Evolutionary conservation across 1,140 invertebrate genomes (phyloP).

Genomic region (Wiebesia pumilae): DNA sequence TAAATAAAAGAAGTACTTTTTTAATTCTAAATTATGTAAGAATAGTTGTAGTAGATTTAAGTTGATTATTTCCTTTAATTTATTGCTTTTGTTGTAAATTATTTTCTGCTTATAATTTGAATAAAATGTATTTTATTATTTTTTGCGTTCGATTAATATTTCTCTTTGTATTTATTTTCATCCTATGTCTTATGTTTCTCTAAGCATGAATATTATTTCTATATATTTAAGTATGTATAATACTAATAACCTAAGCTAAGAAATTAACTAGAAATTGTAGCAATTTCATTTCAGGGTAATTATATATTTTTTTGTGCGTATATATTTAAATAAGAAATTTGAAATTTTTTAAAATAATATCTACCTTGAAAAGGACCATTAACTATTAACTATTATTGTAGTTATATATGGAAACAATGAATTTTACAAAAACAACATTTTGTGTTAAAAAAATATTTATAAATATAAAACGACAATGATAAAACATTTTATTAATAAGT

Average conservation of each 20-base stretch:
- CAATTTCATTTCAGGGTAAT: neutral
- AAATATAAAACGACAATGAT: too few species aligned
- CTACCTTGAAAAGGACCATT: too few species aligned
- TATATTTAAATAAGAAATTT: neutral
- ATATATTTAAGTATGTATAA: conserved; percentile 1
- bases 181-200: conserved; percentile 27
- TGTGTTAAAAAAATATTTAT: too few species aligned
- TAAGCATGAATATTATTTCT: conserved; percentile 19
- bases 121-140: conserved; percentile 36
- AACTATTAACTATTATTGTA: too few species aligned
- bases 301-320: too few species aligned
- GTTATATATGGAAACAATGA: too few species aligned
- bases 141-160: conserved; percentile 29
- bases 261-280: neutral
- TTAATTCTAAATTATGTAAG: neutral
- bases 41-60: conserved; percentile 11
- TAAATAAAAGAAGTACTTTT: neutral
- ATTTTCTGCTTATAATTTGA: conserved; percentile 36
- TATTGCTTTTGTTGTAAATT: conserved; percentile 33
- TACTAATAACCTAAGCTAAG: neutral
- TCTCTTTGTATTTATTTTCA: conserved; percentile 38
- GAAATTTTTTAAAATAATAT: neutral
- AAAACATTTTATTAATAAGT: too few species aligned
- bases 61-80: neutral
- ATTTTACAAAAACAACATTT: too few species aligned